Evolutionary conservation across 2,797 vertebrate genomes (phyloP).

Genomic region (Dicrostonyx torquatus): DNA sequence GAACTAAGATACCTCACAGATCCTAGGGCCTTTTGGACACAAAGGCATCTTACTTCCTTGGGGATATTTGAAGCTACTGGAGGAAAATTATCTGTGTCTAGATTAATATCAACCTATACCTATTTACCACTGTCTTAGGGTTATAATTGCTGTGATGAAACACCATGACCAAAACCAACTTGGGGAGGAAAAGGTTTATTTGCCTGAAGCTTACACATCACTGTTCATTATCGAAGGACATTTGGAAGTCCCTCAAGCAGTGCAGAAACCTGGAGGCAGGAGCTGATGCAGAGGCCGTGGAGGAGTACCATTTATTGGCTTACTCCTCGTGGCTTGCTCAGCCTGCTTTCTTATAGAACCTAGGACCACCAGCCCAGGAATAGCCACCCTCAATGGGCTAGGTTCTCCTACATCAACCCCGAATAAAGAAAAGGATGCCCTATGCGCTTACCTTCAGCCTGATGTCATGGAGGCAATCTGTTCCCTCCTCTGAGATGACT

Average conservation of each 20-base stretch:
- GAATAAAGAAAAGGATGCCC: neutral
- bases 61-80: slow-evolving; percentile 14
- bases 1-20: neutral
- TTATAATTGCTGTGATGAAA: neutral
- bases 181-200: neutral
- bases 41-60: neutral
- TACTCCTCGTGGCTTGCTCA: neutral
- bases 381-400: too few species aligned
- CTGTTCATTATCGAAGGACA: neutral
- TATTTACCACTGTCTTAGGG: neutral
- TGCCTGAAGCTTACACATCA: neutral
- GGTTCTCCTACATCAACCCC: neutral
- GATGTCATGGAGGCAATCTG: neutral
- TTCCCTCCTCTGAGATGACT: neutral
- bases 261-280: neutral
- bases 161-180: neutral
- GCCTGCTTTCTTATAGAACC: neutral
- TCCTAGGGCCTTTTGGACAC: neutral
- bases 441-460: neutral
- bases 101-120: neutral
- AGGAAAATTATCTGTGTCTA: neutral
- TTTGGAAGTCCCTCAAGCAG: neutral
- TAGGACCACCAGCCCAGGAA: neutral
- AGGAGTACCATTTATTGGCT: neutral
- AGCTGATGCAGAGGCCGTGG: neutral